Base-by-base conservation (phyloP, 1,140 invertebrate genomes). In the Megalopta genalis region DNA sequence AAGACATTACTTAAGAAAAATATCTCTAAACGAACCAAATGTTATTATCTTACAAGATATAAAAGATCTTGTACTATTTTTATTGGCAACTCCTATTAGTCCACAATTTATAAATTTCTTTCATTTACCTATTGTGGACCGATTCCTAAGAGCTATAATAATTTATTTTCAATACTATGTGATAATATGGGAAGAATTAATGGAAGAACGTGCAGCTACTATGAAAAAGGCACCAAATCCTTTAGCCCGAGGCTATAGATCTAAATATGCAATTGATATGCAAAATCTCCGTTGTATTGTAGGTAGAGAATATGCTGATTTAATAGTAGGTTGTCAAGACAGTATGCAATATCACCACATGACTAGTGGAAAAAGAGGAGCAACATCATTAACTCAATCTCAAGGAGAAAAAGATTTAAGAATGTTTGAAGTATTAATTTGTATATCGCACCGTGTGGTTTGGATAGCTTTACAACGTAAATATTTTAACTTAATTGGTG, bases 11-110 rank as follows among this genome's bases (percentile, higher is more conserved):
- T 92, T 94, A 87, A 91, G 95, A 78, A 94, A 94, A 89, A 84
- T 94, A 25, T 90, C 91, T 81, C 86, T 92, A 9, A 92, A 90
- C 18, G 93, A 95, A 79, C 73, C 93, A 16, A 93, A 95, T 77
- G 87, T 95, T 25, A 93, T 95, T 21, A 94, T 94, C 9, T 86
- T 95, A 25, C 95, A 95, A 90, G 95, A 95, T 84, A 90, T 95
- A 57, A 95, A 95, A 89, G 94, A 95, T 86, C 92, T 96, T 37
- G 94, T 94, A 2, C 70, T 96, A 70, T 95, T 93, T 87, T 92
- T 94, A 3, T 91, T 94, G 16, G 78, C 90, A 25, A 91, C 88
- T 62, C 92, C 94, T 80, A 89, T 95, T 75, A 94, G 93, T 59
- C 86, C 93, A 3, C 92, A 94, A 82, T 93, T 95, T 73, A 94